phyloP scores from a whole-genome alignment of 2,797 vertebrate species.

The Merluccius polli region DNA sequence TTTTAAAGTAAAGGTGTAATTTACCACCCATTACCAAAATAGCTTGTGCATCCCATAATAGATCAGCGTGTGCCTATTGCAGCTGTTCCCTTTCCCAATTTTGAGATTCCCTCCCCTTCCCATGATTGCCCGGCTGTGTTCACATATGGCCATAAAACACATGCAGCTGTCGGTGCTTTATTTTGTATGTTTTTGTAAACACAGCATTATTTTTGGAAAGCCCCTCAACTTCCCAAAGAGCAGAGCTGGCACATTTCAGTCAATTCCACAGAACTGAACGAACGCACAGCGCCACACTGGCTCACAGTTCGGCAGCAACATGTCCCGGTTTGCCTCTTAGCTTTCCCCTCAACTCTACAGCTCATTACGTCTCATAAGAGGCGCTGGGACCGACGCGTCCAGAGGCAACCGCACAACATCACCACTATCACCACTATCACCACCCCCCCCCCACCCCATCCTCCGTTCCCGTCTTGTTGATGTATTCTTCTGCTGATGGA shows the following conservation, averaged over 20 bases:
- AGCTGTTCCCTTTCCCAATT: not conserved
- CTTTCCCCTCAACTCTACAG: conserved; percentile 4
- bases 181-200: no score
- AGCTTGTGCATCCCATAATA: not conserved
- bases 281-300: no score
- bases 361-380: not conserved
- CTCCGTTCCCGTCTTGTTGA: no score
- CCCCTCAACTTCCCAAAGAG: not conserved
- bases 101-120: not conserved
- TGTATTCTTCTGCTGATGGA: not conserved
- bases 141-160: not conserved
- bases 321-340: conserved; percentile 23
- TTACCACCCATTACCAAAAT: not conserved
- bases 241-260: not conserved
- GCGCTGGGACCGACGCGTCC: not conserved
- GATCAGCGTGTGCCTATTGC: not conserved
- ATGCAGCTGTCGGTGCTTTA: not conserved
- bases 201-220: no score
- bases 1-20: not conserved
- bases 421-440: not conserved
- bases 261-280: no score
- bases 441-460: conserved; percentile 6
- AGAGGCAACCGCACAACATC: no score
- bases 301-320: conserved; percentile 3
- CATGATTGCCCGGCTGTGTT: not conserved